Evolutionary conservation across 2,797 vertebrate genomes (phyloP).

Genomic region (Bradypus variegatus): DNA sequence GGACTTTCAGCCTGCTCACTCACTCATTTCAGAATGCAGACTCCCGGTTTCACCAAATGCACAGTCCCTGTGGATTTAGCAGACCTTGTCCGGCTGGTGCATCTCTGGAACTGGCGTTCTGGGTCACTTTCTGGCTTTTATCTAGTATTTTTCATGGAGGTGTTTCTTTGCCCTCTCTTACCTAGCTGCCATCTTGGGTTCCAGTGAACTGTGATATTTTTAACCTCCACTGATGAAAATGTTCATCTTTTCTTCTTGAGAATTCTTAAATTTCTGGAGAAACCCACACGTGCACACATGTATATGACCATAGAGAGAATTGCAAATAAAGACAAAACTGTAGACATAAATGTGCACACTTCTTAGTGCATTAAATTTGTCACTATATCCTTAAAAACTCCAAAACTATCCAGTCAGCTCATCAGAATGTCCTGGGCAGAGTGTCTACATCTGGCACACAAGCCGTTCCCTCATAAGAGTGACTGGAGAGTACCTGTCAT

Average conservation of each 20-base stretch:
- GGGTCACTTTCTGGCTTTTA: too few species aligned
- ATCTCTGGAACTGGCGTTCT: too few species aligned
- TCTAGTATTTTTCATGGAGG: too few species aligned
- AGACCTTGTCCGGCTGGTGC: too few species aligned
- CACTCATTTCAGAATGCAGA: too few species aligned
- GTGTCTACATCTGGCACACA: not conserved
- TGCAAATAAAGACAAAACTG: not conserved
- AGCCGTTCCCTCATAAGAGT: not conserved
- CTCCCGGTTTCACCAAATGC: too few species aligned
- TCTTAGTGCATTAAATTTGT: too few species aligned
- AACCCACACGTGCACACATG: fast-evolving
- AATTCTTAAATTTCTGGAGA: not conserved
- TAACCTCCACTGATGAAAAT: not conserved
- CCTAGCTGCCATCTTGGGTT: too few species aligned
- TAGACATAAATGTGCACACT: too few species aligned
- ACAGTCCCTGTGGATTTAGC: too few species aligned
- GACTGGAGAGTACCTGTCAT: not conserved
- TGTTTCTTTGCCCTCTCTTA: too few species aligned
- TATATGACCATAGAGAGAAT: not conserved
- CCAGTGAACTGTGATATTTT: not conserved
- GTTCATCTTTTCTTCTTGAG: not conserved
- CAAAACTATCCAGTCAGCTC: not conserved
- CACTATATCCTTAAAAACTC: fast-evolving
- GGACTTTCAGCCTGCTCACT: too few species aligned
- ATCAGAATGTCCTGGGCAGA: not conserved